phyloP scores from a whole-genome alignment of 2,888 invertebrate species.

The Drosophila limbata region DNA sequence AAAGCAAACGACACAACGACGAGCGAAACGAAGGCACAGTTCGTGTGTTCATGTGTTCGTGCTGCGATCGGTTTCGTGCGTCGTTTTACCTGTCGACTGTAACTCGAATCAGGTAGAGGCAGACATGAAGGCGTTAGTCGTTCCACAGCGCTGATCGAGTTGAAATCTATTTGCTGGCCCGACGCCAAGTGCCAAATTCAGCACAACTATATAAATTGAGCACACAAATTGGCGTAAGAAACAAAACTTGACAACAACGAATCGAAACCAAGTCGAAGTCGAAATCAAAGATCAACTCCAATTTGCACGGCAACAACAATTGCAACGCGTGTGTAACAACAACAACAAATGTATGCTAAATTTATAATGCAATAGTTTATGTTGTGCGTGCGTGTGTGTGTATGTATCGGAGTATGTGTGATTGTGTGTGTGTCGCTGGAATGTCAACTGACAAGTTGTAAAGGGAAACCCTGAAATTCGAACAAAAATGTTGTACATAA shows the following conservation, averaged over 20 bases:
- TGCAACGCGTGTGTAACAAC: slow-evolving; percentile 26
- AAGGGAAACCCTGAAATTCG: slow-evolving; percentile 74
- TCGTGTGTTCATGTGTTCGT: slow-evolving; percentile 1
- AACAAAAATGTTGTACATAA: slow-evolving; percentile 31
- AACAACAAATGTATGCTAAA: slow-evolving; percentile 15
- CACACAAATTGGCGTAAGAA: slow-evolving; percentile 33
- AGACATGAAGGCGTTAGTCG: slow-evolving; percentile 86
- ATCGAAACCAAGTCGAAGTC: slow-evolving; percentile 12
- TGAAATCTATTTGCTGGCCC: slow-evolving; percentile 83
- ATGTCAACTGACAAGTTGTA: slow-evolving; percentile 80
- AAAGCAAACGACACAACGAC: slow-evolving; percentile 11
- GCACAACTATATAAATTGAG: slow-evolving; percentile 38
- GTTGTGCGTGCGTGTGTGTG: slow-evolving; percentile 36
- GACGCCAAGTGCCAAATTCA: slow-evolving; percentile 45
- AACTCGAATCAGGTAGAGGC: slow-evolving; percentile 85
- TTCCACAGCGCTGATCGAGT: slow-evolving; percentile 86
- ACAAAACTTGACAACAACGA: slow-evolving; percentile 35
- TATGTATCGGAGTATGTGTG: slow-evolving; percentile 31
- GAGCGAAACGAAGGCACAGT: slow-evolving; percentile 8
- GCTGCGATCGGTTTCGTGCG: slow-evolving; percentile 31
- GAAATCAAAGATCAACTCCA: slow-evolving; percentile 10
- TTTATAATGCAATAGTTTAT: slow-evolving; percentile 26
- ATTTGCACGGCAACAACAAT: slow-evolving; percentile 18
- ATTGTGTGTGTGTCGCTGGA: slow-evolving; percentile 51
- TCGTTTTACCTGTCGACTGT: slow-evolving; percentile 52